Conservation (phyloP, 2,113 vertebrate genomes). For the Zeus faber region DNA sequence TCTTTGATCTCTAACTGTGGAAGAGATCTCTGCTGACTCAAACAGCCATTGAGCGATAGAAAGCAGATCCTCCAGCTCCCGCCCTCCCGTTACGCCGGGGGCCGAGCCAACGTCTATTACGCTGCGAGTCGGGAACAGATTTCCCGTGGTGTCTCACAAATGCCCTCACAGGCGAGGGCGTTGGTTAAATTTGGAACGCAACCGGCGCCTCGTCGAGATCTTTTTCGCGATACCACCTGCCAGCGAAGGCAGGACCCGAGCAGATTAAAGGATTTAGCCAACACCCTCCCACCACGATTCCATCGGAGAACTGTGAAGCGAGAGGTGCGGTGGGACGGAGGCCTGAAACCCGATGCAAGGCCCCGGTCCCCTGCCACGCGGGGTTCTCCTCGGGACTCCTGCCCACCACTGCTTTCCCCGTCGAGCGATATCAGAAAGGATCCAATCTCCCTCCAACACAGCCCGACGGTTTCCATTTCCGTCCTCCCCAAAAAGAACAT, state of each 20-base stretch:
- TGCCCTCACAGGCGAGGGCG: slow-evolving; percentile 3
- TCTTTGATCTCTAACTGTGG: slow-evolving; percentile 3
- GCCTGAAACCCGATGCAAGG: too few species aligned
- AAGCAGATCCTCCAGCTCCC: slow-evolving; percentile 5
- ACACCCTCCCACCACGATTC: background rate
- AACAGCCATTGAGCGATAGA: slow-evolving; percentile 5
- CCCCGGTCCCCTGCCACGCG: background rate
- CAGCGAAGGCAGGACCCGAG: slow-evolving; percentile 16
- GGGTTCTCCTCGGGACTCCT: background rate
- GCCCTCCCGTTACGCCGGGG: background rate
- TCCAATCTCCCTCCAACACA: too few species aligned
- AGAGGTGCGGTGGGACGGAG: too few species aligned
- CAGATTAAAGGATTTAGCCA: slow-evolving; percentile 42
- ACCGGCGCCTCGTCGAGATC: slow-evolving; percentile 13
- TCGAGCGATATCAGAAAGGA: too few species aligned
- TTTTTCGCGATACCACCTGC: slow-evolving; percentile 16
- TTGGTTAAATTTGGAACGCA: slow-evolving; percentile 18
- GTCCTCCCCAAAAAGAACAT: too few species aligned
- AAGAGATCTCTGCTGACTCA: background rate
- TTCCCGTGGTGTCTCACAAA: slow-evolving; percentile 22
- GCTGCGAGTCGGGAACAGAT: slow-evolving; percentile 5
- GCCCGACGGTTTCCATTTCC: too few species aligned
- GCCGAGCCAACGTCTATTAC: slow-evolving; percentile 3
- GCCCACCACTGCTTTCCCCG: background rate
- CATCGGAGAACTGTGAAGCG: background rate